A percentile compares a stretch with the other conserved stretches of the same genome.
Conservation (phyloP, 2,888 invertebrate species). For the Thereva nobilitata region DNA sequence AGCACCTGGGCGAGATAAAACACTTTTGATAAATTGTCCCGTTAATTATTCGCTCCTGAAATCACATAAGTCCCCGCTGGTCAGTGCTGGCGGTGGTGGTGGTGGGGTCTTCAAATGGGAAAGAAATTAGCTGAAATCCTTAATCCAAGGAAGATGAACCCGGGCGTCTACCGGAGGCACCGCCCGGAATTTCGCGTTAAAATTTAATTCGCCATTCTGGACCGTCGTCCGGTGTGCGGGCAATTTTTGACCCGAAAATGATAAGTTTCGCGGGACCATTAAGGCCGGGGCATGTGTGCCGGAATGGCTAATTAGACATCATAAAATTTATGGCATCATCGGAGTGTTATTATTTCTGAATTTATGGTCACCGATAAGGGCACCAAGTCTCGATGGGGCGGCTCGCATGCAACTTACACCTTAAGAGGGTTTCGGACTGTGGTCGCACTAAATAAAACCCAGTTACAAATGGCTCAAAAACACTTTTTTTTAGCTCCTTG, state of each 20-base stretch:
- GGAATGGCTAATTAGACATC: constrained; percentile 23
- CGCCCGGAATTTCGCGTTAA: no score
- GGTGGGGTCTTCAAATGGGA: no score
- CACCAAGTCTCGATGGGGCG: constrained; percentile 1
- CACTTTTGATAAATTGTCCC: constrained; percentile 31
- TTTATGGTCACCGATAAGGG: constrained; percentile 24
- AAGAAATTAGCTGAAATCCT: no score
- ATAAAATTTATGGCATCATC: constrained; percentile 28
- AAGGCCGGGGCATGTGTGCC: constrained; percentile 24
- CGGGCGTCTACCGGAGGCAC: no score
- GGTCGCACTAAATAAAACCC: no score
- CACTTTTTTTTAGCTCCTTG: no score
- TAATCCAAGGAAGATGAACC: no score
- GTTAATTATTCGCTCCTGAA: constrained; percentile 35
- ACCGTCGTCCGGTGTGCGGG: neutral
- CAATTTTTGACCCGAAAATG: neutral
- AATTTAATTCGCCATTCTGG: no score
- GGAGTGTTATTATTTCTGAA: constrained; percentile 30
- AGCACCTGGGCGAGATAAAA: constrained; percentile 31
- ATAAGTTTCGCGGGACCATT: constrained; percentile 18
- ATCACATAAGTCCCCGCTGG: neutral
- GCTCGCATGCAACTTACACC: constrained; percentile 26
- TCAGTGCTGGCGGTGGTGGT: no score
- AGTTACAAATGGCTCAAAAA: no score
- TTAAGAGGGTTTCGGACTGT: neutral